These are phyloP conservation scores for Lithophane socia DNA, from an alignment of 2,888 invertebrate genomes.

Conservation along the genomic window DNA sequence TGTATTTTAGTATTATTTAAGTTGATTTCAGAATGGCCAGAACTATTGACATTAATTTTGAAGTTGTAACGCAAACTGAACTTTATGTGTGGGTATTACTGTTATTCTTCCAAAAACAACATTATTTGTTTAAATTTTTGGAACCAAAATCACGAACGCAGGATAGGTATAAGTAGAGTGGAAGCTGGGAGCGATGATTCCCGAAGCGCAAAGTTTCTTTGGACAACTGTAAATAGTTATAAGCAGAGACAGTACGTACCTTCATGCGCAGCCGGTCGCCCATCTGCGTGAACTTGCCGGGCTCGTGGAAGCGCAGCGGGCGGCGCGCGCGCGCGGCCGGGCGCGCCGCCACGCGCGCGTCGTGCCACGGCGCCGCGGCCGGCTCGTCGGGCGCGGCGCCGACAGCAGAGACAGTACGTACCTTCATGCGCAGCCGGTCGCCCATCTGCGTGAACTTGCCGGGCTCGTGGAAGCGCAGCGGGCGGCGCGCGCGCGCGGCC, in stretches of 20 bases:
- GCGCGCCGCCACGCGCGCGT: slow-evolving; percentile 94
- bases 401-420: slow-evolving; percentile 81
- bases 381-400: slow-evolving; percentile 90
- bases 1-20: no score
- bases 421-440: slow-evolving; percentile 96
- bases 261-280: slow-evolving; percentile 97
- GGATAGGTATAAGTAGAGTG: no score
- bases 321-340: slow-evolving; percentile 93
- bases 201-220: no score
- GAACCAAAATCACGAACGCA: no score
- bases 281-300: slow-evolving; percentile 98
- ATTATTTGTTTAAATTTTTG: no score
- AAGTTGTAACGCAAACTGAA: no score
- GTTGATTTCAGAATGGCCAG: no score
- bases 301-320: slow-evolving; percentile 97
- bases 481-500: slow-evolving; percentile 92
- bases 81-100: no score
- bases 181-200: no score
- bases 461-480: slow-evolving; percentile 98
- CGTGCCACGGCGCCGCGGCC: slow-evolving; percentile 90
- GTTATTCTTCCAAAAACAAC: no score
- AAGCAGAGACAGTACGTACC: slow-evolving; percentile 79
- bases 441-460: slow-evolving; percentile 98
- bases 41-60: no score
- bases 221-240: no score